These are phyloP conservation scores for Palythoa caribaeorum DNA, from an alignment of 92 coral and sea anemone genomes.

Conservation along the genomic window DNA sequence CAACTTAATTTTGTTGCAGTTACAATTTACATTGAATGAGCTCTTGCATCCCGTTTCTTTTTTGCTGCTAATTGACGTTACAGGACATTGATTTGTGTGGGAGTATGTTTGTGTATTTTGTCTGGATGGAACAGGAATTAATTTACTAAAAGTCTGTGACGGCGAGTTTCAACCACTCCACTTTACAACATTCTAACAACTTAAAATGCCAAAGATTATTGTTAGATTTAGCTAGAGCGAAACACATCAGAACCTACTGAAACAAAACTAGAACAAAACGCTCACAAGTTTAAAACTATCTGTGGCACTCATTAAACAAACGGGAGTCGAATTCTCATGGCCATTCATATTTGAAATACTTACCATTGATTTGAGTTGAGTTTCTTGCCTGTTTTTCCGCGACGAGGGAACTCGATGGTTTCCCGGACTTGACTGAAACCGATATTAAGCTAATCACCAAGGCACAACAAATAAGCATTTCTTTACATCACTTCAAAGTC, in stretches of 20 bases:
- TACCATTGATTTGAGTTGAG: conserved; percentile 12
- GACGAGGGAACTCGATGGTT: not conserved
- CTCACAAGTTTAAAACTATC: not conserved
- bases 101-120: conserved; percentile 18
- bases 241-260: not conserved
- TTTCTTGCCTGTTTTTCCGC: not conserved
- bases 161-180: not conserved
- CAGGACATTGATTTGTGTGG: not conserved
- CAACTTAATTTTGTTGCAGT: not conserved
- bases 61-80: not conserved
- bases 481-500: conserved; percentile 33
- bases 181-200: not conserved
- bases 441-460: conserved; percentile 15
- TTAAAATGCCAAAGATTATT: not conserved
- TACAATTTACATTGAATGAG: not conserved
- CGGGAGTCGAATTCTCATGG: not conserved
- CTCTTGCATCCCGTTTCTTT: not conserved
- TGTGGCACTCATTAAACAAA: not conserved
- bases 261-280: not conserved
- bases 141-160: not conserved
- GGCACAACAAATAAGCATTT: conserved; percentile 32
- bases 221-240: not conserved
- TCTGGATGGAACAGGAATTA: conserved; percentile 27
- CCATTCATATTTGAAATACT: not conserved
- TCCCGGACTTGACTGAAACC: not conserved